A percentile compares a stretch with the other conserved stretches of the same genome.
Evolutionary conservation across 2,888 invertebrate species (phyloP).

Genomic region (Morpho helenor): DNA sequence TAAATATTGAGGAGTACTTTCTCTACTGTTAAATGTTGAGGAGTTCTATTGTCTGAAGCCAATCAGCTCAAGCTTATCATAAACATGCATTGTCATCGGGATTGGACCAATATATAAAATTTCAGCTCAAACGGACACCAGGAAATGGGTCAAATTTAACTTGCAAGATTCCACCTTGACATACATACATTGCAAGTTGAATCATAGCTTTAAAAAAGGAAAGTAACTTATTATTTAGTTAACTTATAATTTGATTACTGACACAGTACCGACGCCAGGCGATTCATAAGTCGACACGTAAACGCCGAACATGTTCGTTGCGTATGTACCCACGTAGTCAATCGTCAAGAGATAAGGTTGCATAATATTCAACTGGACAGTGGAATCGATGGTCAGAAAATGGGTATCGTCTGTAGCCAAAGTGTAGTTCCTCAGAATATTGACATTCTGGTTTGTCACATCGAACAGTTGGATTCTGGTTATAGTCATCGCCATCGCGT

Average conservation of each 20-base stretch:
- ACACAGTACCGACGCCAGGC: slow-evolving; percentile 40
- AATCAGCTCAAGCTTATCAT: too few species aligned
- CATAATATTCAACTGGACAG: slow-evolving; percentile 41
- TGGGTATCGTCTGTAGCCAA: slow-evolving; percentile 59
- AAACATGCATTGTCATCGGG: too few species aligned
- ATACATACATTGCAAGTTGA: too few species aligned
- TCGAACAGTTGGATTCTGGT: slow-evolving; percentile 35
- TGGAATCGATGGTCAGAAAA: slow-evolving; percentile 67
- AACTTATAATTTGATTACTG: slow-evolving; percentile 37
- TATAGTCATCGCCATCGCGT: slow-evolving; percentile 67
- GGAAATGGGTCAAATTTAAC: too few species aligned
- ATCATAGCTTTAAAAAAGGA: too few species aligned
- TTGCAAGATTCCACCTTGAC: too few species aligned
- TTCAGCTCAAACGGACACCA: too few species aligned
- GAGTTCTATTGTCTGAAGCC: too few species aligned
- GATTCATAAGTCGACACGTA: slow-evolving; percentile 77
- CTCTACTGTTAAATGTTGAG: too few species aligned
- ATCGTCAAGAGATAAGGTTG: slow-evolving; percentile 73
- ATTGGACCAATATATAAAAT: too few species aligned
- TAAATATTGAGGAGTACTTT: too few species aligned
- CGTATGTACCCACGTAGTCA: slow-evolving; percentile 76
- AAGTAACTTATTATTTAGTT: too few species aligned
- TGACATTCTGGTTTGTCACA: slow-evolving; percentile 26
- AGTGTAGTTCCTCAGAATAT: slow-evolving; percentile 36
- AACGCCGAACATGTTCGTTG: slow-evolving; percentile 81